Percentiles rank a stretch among this genome's conserved stretches.
phyloP scores from a whole-genome alignment of 2,797 vertebrate genomes.

The Coregonus suidteri region DNA sequence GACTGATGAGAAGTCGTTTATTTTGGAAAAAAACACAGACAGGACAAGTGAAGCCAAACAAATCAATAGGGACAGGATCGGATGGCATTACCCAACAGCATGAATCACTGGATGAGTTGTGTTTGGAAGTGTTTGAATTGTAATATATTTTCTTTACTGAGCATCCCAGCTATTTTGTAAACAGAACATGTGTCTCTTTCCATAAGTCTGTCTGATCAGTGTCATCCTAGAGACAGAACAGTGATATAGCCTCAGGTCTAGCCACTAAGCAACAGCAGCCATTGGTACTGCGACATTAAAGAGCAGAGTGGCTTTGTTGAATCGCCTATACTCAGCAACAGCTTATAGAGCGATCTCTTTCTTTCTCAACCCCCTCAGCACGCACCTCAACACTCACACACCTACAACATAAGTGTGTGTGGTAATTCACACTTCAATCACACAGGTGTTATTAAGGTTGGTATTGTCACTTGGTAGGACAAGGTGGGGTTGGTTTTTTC shows the following conservation, averaged over 20 bases:
- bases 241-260: neutral
- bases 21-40: too few relatives aligned
- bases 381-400: neutral
- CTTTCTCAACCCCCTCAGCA: neutral
- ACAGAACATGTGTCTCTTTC: too few relatives aligned
- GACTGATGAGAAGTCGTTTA: too few relatives aligned
- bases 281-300: neutral
- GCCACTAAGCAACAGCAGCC: neutral
- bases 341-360: neutral
- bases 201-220: too few relatives aligned
- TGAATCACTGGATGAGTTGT: too few relatives aligned
- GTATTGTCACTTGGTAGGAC: neutral
- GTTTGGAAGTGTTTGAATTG: too few relatives aligned
- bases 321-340: neutral
- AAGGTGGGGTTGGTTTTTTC: neutral
- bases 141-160: too few relatives aligned
- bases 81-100: too few relatives aligned
- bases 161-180: too few relatives aligned
- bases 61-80: too few relatives aligned
- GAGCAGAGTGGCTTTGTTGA: neutral
- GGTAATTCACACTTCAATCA: neutral
- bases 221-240: neutral
- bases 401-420: neutral
- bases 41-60: too few relatives aligned
- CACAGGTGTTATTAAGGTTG: neutral